Base-by-base conservation (phyloP, 2,797 vertebrate species). In the Tarsius wallacei region DNA sequence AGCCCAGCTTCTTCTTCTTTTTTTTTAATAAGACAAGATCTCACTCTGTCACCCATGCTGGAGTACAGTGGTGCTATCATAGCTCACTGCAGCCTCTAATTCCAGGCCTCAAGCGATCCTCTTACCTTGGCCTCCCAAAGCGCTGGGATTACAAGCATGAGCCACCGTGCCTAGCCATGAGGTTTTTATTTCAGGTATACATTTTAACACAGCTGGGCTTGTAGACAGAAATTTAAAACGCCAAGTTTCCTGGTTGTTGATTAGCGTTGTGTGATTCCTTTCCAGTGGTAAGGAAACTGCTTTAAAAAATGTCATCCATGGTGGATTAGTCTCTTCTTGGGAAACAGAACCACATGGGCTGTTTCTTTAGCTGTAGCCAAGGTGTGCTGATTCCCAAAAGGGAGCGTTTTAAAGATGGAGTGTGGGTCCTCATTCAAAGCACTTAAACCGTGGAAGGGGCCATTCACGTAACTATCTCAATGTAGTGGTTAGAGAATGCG, bases 331-430 rank as follows among this genome's bases (percentile, higher is more conserved):
- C 74, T 70, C 33, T 90, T 96, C 90, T 66, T 77, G 68, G 70
- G 61, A 90, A 66, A 71, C 16, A 77, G 57, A 96, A 95, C 96
- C 93, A 89, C 42, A 26, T 24, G 7, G 26, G 5, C 2, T 36
- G 19, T 96, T 82, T 96, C 86, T 97, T 97, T 97, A 95, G 93
- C 80, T 24, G 3, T 49, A 53, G 36, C 13, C 33, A 76, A 26
- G 15, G 13, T 0, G 6, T 15, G 63, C 57, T n/a, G 47, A 42
- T 51, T 97, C 98, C 93, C 82, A 33, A 57, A 76, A 82, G 66
- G 51, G 14, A 84, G 42, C 22, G 3, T 82, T 36, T 90, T 66
- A 74, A 11, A 28, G 6, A 11, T 80, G 26, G 26, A 61, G 47
- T 2, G 21, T 7, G 19, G 16, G 1, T 28, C 4, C 33, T 2